These are phyloP conservation scores for Sebastes schlegelii DNA, from an alignment of 2,113 vertebrate species.

Conservation along the genomic window DNA sequence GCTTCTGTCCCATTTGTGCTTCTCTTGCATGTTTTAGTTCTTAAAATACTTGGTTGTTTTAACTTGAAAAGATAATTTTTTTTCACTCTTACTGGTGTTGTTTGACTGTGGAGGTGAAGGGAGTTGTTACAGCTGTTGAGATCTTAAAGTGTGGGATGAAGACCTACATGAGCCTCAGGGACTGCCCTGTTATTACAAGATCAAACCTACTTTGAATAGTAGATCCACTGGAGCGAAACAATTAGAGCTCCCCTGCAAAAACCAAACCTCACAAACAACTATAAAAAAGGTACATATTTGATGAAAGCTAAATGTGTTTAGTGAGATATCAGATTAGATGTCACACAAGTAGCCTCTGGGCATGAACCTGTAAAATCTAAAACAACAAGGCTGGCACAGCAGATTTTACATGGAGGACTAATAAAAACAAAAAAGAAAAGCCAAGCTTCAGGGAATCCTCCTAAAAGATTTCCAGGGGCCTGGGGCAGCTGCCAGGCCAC, in stretches of 20 bases:
- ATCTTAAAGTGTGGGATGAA: constrained; percentile 55
- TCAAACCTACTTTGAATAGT: constrained; percentile 46
- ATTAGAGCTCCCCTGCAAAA: background rate
- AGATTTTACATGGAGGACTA: background rate
- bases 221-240: constrained; percentile 30
- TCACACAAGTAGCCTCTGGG: background rate
- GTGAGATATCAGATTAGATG: background rate
- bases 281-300: background rate
- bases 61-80: background rate
- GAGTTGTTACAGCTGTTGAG: constrained; percentile 66
- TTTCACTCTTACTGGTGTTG: constrained; percentile 23
- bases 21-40: constrained; percentile 32
- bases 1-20: constrained; percentile 29
- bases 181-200: constrained; percentile 70
- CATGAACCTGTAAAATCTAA: background rate
- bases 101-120: constrained; percentile 40
- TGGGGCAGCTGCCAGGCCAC: constrained; percentile 65
- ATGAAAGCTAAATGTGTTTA: background rate
- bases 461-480: constrained; percentile 35
- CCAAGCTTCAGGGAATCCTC: constrained; percentile 30
- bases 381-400: background rate
- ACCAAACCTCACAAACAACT: background rate
- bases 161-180: constrained; percentile 50
- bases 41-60: constrained; percentile 40
- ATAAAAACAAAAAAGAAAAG: constrained; percentile 16